These are phyloP conservation scores for Ptychodera flava DNA, from an alignment of 35 echinoderm and acorn worm species.

Conservation along the genomic window DNA sequence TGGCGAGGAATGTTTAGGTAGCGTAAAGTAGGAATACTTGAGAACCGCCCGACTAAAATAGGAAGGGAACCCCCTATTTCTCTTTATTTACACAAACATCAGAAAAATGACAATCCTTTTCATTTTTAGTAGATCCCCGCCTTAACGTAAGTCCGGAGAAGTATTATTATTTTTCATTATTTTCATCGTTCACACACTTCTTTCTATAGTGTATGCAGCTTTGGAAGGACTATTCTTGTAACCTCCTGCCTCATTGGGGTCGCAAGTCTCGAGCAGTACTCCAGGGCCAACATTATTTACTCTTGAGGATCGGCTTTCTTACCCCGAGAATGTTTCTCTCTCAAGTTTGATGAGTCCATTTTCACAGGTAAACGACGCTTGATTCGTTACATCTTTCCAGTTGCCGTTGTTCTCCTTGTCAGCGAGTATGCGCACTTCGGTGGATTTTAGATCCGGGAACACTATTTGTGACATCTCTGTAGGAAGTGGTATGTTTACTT, in stretches of 20 bases:
- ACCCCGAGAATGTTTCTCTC: neutral
- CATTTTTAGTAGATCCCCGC: neutral
- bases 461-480: neutral
- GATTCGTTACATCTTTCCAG: neutral
- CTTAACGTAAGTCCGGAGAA: neutral
- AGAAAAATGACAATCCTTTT: no score
- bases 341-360: neutral
- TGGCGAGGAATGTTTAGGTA: no score
- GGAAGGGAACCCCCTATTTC: no score
- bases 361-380: neutral
- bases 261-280: no score
- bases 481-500: neutral
- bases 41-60: no score
- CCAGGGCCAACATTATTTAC: neutral
- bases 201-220: neutral
- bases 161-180: neutral
- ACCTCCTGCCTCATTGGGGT: no score
- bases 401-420: neutral
- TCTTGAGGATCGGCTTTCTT: neutral
- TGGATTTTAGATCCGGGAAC: neutral
- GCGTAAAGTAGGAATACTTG: no score
- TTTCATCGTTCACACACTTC: neutral
- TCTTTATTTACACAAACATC: no score
- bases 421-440: neutral
- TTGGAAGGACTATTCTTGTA: neutral